Evolutionary conservation across 2,888 invertebrate species (phyloP).

Genomic region (Liposcelis brunnea): DNA sequence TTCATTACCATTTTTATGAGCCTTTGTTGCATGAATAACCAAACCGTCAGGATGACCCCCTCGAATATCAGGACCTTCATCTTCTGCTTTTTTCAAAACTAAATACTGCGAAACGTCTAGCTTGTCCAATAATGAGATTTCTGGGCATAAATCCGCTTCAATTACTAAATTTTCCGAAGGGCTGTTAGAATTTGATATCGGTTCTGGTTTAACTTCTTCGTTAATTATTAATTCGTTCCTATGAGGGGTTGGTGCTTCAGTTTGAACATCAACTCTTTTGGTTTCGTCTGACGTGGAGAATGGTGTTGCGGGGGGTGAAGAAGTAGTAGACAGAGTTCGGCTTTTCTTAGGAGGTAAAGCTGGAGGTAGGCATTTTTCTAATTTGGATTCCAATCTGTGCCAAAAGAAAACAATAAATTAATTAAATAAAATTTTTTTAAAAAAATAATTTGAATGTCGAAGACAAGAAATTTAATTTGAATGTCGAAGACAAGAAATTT

Average conservation of each 20-base stretch:
- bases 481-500: too few relatives aligned
- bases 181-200: conserved; percentile 10
- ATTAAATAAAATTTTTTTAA: neutral
- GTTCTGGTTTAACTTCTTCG: neutral
- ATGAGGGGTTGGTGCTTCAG: conserved; percentile 2
- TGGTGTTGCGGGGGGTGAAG: conserved; percentile 19
- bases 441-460: too few relatives aligned
- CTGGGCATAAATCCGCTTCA: neutral
- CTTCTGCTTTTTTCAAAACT: conserved; percentile 57
- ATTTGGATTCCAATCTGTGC: conserved; percentile 12
- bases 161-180: neutral
- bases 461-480: too few relatives aligned
- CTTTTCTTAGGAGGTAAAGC: conserved; percentile 42
- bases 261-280: too few relatives aligned
- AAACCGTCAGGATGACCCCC: conserved; percentile 90
- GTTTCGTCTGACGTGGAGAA: conserved; percentile 3
- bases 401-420: conserved; percentile 19
- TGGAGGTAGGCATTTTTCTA: conserved; percentile 30
- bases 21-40: conserved; percentile 89
- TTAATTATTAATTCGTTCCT: neutral
- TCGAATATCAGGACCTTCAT: conserved; percentile 78
- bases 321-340: conserved; percentile 23
- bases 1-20: conserved; percentile 68
- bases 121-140: conserved; percentile 39
- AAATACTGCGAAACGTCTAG: conserved; percentile 66